phyloP scores from a whole-genome alignment of 2,113 vertebrate genomes.

The Cathartes aura region DNA sequence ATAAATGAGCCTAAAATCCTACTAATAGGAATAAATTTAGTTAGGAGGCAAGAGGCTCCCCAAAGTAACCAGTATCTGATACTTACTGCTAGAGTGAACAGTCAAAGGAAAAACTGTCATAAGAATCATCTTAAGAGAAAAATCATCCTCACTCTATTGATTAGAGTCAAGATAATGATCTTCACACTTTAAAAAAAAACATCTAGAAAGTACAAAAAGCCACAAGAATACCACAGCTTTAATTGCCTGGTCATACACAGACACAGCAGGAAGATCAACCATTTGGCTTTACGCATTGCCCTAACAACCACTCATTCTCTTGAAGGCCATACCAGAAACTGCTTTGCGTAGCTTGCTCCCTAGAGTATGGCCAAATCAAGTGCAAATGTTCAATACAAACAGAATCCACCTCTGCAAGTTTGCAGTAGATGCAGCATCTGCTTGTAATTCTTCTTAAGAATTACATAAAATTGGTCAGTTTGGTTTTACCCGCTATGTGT shows the following conservation, averaged over 20 bases:
- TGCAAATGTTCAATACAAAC: background rate
- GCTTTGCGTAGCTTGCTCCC: background rate
- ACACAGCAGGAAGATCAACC: background rate
- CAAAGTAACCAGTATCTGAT: background rate
- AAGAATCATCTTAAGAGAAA: background rate
- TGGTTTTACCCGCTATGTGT: background rate
- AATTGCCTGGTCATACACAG: background rate
- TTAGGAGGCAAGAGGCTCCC: background rate
- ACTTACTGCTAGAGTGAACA: background rate
- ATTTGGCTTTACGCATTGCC: accelerated
- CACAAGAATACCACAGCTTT: background rate
- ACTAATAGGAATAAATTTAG: background rate
- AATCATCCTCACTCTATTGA: background rate
- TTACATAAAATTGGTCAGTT: background rate
- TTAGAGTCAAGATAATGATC: background rate
- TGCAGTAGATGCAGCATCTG: background rate
- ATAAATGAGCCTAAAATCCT: background rate
- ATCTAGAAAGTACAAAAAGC: background rate
- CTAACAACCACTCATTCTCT: background rate
- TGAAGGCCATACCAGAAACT: background rate
- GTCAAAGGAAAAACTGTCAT: background rate
- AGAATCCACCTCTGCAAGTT: background rate
- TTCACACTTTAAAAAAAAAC: background rate
- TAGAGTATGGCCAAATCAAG: background rate
- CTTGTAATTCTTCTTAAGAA: background rate